A percentile compares a stretch with the other conserved stretches of the same genome.
phyloP scores from a whole-genome alignment of 2,797 vertebrate genomes.

The Acomys russatus region DNA sequence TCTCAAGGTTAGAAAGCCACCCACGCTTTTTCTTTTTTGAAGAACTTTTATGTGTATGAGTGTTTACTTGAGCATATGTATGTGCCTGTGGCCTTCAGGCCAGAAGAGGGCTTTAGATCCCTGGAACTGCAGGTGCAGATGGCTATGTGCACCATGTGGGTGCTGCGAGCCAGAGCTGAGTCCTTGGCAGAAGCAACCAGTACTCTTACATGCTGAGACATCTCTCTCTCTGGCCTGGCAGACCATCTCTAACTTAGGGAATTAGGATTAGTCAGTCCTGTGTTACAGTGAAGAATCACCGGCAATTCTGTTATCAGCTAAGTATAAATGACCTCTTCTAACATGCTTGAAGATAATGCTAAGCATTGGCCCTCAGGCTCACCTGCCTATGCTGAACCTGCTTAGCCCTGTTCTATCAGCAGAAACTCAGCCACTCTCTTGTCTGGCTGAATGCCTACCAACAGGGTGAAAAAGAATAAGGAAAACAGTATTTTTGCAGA shows the following conservation, averaged over 20 bases:
- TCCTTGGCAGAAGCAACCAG: background rate
- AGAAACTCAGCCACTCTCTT: background rate
- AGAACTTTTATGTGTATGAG: background rate
- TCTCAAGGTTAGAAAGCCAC: slow-evolving; percentile 42
- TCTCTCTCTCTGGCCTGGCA: background rate
- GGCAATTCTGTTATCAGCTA: slow-evolving; percentile 35
- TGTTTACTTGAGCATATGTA: background rate
- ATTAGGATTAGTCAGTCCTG: background rate
- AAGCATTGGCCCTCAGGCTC: slow-evolving; percentile 64
- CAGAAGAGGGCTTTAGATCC: background rate
- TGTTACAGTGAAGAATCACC: slow-evolving; percentile 1
- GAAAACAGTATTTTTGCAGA: background rate
- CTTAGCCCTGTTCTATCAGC: slow-evolving; percentile 35
- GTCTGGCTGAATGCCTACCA: slow-evolving; percentile 27
- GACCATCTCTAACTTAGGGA: background rate
- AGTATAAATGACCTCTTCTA: slow-evolving; percentile 46
- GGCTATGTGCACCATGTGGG: background rate
- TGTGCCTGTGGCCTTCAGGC: background rate
- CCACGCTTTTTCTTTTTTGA: background rate
- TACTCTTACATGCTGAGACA: background rate
- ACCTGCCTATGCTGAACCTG: slow-evolving; percentile 57
- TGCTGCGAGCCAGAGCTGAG: background rate
- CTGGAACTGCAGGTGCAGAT: background rate
- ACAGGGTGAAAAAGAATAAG: slow-evolving; percentile 37
- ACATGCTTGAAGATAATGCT: slow-evolving; percentile 56